phyloP scores from a whole-genome alignment of 2,888 invertebrate genomes.

The Seira ritae region DNA sequence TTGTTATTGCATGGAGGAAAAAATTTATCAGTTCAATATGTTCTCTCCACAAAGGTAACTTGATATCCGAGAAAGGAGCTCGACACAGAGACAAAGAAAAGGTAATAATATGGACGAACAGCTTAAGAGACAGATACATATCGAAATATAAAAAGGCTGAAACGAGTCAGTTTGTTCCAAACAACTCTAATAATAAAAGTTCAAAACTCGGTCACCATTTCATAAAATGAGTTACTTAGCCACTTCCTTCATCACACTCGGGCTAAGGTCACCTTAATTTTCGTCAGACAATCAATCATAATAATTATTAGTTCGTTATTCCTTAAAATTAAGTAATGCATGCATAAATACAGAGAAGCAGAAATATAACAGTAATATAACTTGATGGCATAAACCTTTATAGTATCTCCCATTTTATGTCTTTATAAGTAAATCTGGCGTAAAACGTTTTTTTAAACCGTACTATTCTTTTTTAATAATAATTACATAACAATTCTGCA shows the following conservation, averaged over 20 bases:
- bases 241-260: neutral
- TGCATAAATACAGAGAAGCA: neutral
- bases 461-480: too few relatives aligned
- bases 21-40: neutral
- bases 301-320: neutral
- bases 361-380: neutral
- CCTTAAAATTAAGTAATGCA: conserved; percentile 1
- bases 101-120: too few relatives aligned
- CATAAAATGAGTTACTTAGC: neutral
- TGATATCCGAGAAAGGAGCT: neutral
- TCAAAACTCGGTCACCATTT: neutral
- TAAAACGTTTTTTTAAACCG: too few relatives aligned
- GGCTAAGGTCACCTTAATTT: neutral
- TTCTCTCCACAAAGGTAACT: neutral
- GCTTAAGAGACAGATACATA: neutral
- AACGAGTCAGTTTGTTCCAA: neutral
- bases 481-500: neutral
- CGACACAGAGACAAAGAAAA: neutral
- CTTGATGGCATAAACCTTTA: neutral
- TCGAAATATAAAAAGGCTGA: neutral
- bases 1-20: neutral
- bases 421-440: neutral
- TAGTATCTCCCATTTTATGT: conserved; percentile 9
- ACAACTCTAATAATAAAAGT: too few relatives aligned
- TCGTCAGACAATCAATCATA: neutral